A percentile compares a stretch with the other conserved stretches of the same genome.
Conservation (phyloP, 2,888 invertebrate species). For the Drosophila cracens region DNA sequence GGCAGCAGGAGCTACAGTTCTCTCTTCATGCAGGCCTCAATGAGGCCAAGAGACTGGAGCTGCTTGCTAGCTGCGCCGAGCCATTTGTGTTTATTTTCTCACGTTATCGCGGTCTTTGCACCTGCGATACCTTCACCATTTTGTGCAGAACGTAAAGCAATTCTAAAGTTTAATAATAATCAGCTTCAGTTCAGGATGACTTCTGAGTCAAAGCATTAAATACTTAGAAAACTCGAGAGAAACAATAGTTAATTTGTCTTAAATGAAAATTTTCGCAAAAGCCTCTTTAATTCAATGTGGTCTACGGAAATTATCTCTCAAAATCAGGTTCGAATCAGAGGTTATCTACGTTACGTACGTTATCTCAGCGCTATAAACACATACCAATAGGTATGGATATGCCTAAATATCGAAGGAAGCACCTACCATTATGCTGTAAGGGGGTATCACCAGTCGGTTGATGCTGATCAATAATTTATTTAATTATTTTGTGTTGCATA, state of each 20-base stretch:
- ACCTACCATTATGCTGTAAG: neutral
- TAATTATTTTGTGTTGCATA: no score
- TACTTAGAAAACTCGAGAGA: neutral
- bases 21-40: constrained; percentile 55
- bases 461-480: no score
- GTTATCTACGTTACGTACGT: no score
- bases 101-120: constrained; percentile 62
- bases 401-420: neutral
- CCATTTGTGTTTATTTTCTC: constrained; percentile 75
- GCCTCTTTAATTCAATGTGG: neutral
- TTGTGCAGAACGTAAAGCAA: constrained; percentile 42
- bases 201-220: neutral
- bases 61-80: constrained; percentile 51
- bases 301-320: neutral
- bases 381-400: neutral
- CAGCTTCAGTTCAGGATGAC: neutral
- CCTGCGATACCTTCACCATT: constrained; percentile 68
- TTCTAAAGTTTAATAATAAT: neutral
- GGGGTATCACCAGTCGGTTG: no score
- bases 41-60: constrained; percentile 53
- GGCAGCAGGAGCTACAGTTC: constrained; percentile 71
- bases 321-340: neutral
- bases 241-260: neutral
- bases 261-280: neutral
- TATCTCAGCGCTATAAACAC: neutral